Conservation (phyloP, 2,888 invertebrate genomes). For the Andrena bicolor region DNA sequence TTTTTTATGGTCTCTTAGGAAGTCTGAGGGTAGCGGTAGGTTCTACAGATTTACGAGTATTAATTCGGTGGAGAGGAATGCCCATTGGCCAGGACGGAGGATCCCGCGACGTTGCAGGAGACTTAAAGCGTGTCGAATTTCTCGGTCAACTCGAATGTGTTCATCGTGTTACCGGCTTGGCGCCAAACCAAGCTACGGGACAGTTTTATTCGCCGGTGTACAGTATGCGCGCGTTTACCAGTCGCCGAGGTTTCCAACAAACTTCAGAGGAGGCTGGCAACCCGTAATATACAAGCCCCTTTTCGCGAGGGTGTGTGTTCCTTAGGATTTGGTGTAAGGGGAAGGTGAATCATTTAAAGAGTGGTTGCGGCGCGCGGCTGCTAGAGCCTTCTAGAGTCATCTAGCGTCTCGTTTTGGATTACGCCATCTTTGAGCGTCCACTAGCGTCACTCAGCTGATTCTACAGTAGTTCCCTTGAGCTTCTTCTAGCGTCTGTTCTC, state of each 20-base stretch:
- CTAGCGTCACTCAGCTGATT: too few species aligned
- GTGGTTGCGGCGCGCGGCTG: not conserved
- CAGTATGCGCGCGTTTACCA: constrained; percentile 15
- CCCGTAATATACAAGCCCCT: not conserved
- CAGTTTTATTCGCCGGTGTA: constrained; percentile 36
- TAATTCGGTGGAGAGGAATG: constrained; percentile 4
- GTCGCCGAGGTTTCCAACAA: not conserved
- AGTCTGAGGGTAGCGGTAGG: not conserved
- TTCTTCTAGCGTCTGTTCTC: not conserved
- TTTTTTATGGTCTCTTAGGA: not conserved
- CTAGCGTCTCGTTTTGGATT: not conserved
- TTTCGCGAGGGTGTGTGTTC: not conserved
- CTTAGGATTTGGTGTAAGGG: not conserved
- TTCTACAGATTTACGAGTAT: constrained; percentile 9
- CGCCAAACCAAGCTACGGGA: constrained; percentile 22
- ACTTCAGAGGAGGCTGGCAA: not conserved
- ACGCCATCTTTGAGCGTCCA: too few species aligned
- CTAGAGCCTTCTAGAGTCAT: not conserved
- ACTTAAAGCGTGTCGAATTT: constrained; percentile 32
- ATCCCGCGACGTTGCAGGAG: not conserved
- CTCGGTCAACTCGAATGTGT: constrained; percentile 31
- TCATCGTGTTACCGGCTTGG: constrained; percentile 44
- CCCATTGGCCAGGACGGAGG: not conserved
- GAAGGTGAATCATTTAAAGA: not conserved
- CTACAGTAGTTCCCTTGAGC: too few species aligned